phyloP scores from a whole-genome alignment of 1,140 invertebrate species.

The Lepidurus apus region DNA sequence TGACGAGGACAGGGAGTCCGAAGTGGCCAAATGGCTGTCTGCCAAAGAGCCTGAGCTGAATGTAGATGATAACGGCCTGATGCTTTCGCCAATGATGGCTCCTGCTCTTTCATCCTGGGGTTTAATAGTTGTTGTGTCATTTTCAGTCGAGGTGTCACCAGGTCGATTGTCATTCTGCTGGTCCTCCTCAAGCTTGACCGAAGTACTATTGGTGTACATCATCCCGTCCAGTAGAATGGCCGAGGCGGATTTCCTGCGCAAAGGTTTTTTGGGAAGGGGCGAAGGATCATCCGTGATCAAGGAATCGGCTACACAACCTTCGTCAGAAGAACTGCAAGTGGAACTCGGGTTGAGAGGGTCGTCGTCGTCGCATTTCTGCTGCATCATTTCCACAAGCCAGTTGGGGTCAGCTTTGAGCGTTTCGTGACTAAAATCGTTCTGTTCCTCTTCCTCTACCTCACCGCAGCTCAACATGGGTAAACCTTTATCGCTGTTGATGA shows the following conservation, averaged over 20 bases:
- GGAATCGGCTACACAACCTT: constrained; percentile 32
- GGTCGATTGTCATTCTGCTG: background rate
- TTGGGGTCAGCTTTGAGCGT: constrained; percentile 1
- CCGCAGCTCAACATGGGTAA: background rate
- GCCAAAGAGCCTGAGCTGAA: constrained; percentile 20
- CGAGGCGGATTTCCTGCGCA: constrained; percentile 1
- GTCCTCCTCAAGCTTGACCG: background rate
- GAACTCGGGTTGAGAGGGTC: constrained; percentile 17
- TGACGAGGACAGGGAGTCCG: constrained; percentile 14
- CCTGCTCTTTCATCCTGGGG: background rate
- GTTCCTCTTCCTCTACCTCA: background rate
- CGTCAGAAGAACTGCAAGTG: constrained; percentile 33
- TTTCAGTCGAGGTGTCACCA: background rate
- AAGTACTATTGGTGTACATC: background rate
- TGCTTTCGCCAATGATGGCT: background rate
- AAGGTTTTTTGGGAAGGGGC: background rate
- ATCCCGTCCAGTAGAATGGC: background rate
- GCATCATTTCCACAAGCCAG: constrained; percentile 26
- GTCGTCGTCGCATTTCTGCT: constrained; percentile 14
- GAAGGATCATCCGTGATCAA: background rate
- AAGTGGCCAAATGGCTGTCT: constrained; percentile 24
- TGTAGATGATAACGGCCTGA: background rate
- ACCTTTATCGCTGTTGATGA: constrained; percentile 39
- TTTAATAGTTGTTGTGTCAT: background rate
- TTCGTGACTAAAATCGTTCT: background rate